Base-by-base conservation (phyloP, 2,888 invertebrate species). In the Dynastes tityus region DNA sequence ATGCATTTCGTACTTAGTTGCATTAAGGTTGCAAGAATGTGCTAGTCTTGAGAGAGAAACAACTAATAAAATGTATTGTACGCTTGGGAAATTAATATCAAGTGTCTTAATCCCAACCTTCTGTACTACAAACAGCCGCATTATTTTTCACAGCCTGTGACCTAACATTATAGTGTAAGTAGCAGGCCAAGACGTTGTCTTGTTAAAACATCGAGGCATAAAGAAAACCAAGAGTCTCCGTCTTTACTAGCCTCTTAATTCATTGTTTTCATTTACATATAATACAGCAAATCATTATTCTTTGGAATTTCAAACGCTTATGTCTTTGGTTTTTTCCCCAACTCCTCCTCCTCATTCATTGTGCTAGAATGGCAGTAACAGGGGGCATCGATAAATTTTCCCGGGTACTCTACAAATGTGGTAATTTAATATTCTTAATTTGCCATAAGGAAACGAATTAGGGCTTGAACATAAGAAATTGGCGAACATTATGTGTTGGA, bases 21-120 rank as follows among this genome's bases (percentile, higher is more conserved):
- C 87, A 88, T 87, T 87, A 87, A 82, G 82, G 86, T 86, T 83
- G 87, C 87, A 87, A 86, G 87, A 86, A 85, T 86, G 84, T 86
- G 84, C 84, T 83, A 84, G 83, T 84, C 84, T 85, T 85, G 86
- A 86, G 87, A 88, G 87, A 87, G 87, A 87, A 88, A 87, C 88
- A 88, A 88, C 88, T 88, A 88, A 89, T 89, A 88, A 88, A 89
- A 89, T 88, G 87, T 89, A 88, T 89, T 88, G 88, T 86, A 87
- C 89, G 85, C 88, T 85, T 86, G 89, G 89, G 89, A 89, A 89
- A 89, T 89, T 89, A 89, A 89, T 89, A 88, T 88, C 88, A 88
- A 88, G 88, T 88, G 88, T 88, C 88, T 88, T 89, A 89, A 88
- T 88, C 88, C 88, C 87, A 86, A 86, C 87, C 87, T 87, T 85